Percentiles rank a stretch among this genome's conserved stretches.
phyloP scores from a whole-genome alignment of 2,888 invertebrate species.

The Aethes cnicana region DNA sequence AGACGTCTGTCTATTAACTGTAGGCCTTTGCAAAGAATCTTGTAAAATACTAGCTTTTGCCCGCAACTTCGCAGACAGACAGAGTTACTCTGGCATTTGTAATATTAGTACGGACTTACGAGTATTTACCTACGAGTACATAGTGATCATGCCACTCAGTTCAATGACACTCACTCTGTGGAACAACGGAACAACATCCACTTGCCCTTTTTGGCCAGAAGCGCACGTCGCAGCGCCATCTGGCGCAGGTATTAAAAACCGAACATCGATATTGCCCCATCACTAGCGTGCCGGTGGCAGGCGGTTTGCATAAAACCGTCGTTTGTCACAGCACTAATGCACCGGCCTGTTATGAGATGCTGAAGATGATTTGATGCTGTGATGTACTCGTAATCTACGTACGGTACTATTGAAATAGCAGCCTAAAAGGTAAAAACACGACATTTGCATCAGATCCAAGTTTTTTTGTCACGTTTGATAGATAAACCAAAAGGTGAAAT shows the following conservation, averaged over 20 bases:
- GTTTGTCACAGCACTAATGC: slow-evolving; percentile 77
- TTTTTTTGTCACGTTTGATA: too few species aligned
- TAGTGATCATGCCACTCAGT: not conserved
- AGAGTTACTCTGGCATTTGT: too few species aligned
- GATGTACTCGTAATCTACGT: not conserved
- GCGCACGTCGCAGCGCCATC: slow-evolving; percentile 17
- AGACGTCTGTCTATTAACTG: too few species aligned
- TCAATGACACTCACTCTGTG: not conserved
- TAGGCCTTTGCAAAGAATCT: too few species aligned
- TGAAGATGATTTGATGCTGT: slow-evolving; percentile 15
- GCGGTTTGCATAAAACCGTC: slow-evolving; percentile 77
- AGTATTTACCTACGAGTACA: too few species aligned
- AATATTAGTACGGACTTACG: too few species aligned
- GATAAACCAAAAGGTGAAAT: too few species aligned
- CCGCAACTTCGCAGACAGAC: too few species aligned
- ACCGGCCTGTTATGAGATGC: slow-evolving; percentile 38
- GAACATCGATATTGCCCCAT: slow-evolving; percentile 36
- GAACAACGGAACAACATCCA: not conserved
- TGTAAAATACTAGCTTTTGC: too few species aligned
- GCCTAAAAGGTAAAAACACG: too few species aligned
- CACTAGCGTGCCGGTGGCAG: slow-evolving; percentile 62
- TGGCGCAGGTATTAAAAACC: slow-evolving; percentile 29
- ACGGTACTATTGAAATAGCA: too few species aligned
- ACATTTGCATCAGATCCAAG: too few species aligned
- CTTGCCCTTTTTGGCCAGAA: not conserved